Conservation (phyloP, 64 coral and sea anemone genomes). For the Cladopsammia gracilis region DNA sequence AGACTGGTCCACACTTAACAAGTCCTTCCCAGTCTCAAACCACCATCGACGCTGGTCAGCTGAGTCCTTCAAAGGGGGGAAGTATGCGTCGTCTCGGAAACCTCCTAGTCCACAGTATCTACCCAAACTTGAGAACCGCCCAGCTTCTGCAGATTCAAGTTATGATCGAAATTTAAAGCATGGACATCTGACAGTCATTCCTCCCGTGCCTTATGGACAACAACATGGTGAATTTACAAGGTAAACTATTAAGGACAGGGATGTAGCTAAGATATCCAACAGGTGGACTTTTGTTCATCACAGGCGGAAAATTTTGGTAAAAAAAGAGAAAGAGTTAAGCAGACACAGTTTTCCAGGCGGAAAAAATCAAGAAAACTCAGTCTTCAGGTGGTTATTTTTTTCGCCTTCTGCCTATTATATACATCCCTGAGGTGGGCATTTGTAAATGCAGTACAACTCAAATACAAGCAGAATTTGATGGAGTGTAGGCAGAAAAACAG, state of each 20-base stretch:
- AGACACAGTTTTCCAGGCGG: too few species aligned
- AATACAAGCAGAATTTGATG: too few species aligned
- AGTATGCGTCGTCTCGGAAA: constrained; percentile 5
- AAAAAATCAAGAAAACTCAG: too few species aligned
- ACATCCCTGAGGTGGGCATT: too few species aligned
- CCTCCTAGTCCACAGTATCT: constrained; percentile 45
- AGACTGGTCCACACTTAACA: constrained; percentile 19
- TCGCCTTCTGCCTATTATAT: too few species aligned
- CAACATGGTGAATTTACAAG: constrained; percentile 12
- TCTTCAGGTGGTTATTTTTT: too few species aligned
- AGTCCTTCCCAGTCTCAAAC: background rate
- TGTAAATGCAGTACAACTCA: too few species aligned
- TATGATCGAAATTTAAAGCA: constrained; percentile 41
- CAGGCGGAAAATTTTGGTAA: too few species aligned
- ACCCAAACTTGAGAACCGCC: constrained; percentile 62
- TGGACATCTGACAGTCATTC: constrained; percentile 48
- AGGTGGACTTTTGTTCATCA: too few species aligned
- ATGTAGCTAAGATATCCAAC: too few species aligned
- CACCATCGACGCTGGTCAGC: constrained; percentile 63
- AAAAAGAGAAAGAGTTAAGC: too few species aligned
- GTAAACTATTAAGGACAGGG: background rate
- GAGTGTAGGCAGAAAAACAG: too few species aligned
- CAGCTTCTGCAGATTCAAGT: constrained; percentile 19
- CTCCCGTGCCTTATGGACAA: constrained; percentile 29
- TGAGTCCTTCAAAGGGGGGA: constrained; percentile 29